A percentile compares a stretch with the other conserved stretches of the same genome.
These are phyloP conservation scores for Kryptopterus vitreolus DNA, from an alignment of 2,797 vertebrate species.

Conservation along the genomic window DNA sequence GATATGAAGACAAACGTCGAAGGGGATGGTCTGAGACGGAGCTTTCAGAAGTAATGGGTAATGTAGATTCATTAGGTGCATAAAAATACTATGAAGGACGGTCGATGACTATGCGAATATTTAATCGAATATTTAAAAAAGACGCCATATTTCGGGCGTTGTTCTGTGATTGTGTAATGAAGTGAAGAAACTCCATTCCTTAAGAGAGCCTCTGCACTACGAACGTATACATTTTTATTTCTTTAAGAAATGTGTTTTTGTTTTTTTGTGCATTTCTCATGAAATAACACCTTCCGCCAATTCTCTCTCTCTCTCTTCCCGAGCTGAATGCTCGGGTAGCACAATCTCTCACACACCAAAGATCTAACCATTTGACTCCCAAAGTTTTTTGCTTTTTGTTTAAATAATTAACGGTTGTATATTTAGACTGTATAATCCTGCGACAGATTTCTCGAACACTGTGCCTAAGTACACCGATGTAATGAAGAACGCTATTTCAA, in stretches of 20 bases:
- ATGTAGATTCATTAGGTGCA: neutral
- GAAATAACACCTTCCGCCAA: neutral
- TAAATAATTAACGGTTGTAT: neutral
- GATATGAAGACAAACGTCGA: neutral
- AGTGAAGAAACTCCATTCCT: neutral
- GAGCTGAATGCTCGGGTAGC: neutral
- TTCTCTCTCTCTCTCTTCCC: neutral
- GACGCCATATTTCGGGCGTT: too few species aligned
- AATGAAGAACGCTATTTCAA: neutral
- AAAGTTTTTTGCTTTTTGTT: neutral
- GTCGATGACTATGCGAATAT: neutral
- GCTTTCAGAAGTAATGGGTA: neutral
- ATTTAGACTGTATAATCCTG: neutral
- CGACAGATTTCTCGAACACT: neutral
- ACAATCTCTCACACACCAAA: too few species aligned
- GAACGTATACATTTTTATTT: neutral
- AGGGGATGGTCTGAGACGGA: neutral
- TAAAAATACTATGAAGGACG: neutral
- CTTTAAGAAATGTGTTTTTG: too few species aligned
- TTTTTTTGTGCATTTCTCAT: neutral
- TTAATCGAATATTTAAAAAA: neutral
- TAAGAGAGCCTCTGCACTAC: neutral
- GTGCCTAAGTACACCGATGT: constrained; percentile 11
- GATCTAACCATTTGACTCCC: neutral
- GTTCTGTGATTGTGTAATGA: constrained; percentile 2